Evolutionary conservation across 2,797 vertebrate species (phyloP).

Genomic region (Sebastes elongatus): DNA sequence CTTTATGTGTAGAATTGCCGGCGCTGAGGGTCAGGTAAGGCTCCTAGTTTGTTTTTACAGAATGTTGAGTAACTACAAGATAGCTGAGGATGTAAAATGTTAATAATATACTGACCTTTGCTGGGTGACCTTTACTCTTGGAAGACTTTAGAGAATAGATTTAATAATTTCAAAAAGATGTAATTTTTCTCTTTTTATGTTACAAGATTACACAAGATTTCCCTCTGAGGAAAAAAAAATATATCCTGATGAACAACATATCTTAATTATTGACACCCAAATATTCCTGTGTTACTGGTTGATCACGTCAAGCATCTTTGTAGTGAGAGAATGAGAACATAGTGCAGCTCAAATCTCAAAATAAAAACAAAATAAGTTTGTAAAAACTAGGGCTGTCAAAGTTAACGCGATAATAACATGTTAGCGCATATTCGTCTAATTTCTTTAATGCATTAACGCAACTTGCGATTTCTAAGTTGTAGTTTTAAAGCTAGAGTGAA

Average conservation of each 20-base stretch:
- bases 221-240: background rate
- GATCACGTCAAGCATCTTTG: background rate
- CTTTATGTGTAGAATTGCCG: slow-evolving; percentile 12
- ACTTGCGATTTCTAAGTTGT: no score
- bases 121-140: slow-evolving; percentile 42
- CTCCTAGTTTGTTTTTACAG: slow-evolving; percentile 13
- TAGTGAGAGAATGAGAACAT: background rate
- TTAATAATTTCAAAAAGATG: background rate
- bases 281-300: background rate
- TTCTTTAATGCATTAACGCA: no score
- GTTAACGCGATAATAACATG: no score
- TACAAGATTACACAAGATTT: background rate
- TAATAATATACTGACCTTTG: slow-evolving; percentile 61
- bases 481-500: no score
- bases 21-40: slow-evolving; percentile 22
- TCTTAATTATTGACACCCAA: background rate
- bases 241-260: background rate
- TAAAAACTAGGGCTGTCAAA: no score
- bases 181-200: background rate
- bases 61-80: slow-evolving; percentile 28
- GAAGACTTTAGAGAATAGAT: slow-evolving; percentile 15
- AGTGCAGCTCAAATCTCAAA: background rate
- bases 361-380: no score
- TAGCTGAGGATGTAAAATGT: slow-evolving; percentile 52
- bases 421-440: no score